phyloP scores from a whole-genome alignment of 2,113 vertebrate species.

The Muscicapa adusta region DNA sequence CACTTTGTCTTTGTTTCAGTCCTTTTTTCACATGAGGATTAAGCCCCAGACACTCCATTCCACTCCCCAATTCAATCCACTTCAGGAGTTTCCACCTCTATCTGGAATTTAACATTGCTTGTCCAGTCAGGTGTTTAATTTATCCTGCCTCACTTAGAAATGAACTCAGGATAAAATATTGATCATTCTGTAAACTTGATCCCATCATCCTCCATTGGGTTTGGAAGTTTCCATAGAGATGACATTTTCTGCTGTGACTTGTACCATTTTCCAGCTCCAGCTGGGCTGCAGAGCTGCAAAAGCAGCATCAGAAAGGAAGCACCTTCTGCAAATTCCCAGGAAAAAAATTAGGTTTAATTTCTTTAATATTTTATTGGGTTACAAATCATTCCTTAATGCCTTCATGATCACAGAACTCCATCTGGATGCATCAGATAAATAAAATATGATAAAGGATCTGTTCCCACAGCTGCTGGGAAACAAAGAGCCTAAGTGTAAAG shows the following conservation, averaged over 20 bases:
- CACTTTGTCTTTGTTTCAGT: background rate
- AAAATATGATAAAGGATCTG: background rate
- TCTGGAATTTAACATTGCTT: background rate
- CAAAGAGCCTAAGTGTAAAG: background rate
- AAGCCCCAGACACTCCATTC: background rate
- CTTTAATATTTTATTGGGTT: background rate
- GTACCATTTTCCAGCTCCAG: background rate
- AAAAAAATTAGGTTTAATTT: background rate
- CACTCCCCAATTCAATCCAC: background rate
- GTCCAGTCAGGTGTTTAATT: background rate
- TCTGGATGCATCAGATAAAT: background rate
- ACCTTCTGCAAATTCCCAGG: background rate
- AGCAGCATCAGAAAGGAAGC: background rate
- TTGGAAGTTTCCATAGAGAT: conserved; percentile 22
- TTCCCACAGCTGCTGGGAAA: background rate
- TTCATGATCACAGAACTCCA: background rate
- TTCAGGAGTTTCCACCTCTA: background rate
- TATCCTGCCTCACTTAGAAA: background rate
- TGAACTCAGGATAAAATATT: background rate
- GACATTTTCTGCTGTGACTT: background rate
- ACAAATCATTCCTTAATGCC: background rate
- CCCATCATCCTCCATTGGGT: background rate
- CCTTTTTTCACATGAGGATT: background rate
- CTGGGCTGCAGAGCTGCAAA: background rate
- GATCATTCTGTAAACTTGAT: background rate